Base-by-base conservation (phyloP, 2,888 invertebrate genomes). In the Thelaira solivaga region DNA sequence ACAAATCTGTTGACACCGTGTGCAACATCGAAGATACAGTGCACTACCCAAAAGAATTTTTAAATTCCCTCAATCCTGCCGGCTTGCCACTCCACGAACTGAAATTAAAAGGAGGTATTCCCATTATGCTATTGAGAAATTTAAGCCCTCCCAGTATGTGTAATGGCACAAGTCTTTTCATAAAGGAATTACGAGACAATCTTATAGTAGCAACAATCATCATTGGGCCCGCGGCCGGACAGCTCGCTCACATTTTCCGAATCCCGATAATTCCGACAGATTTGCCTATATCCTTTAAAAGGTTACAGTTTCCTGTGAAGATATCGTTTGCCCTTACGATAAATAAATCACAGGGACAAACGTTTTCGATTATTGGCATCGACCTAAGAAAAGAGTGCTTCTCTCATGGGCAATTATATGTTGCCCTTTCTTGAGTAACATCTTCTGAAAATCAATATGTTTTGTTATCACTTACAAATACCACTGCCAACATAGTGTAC, bases 51-150 rank as follows among this genome's bases (percentile, higher is more conserved):
- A 34, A 55, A 45, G 45, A 68, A 68, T 68, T 51, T 72, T 39
- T 62, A 72, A 64, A 64, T 72, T 51, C 51, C 13, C 29, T 39
- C 1, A 61, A 62, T 11, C 51, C 39, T 31, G 20, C 53, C 45
- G 62, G 53, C 18, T n/a, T 64, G 41, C 64, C 62, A 53, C 16
- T 49, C 10, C 51, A 71, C 16, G 51, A 71, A 16, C 31, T 61
- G 24, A 11, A 16, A 41, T 51, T 72, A 53, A 72, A 43, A 53
- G 22, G 34, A 18, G 72, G 62, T 24, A 53, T 18, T n/a, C 62
- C 53, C 10, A 62, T 62, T 29, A 41, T 29, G 72, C 62, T 72
- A 13, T 36, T 71, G 20, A 61, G 71, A 39, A 71, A 67, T 55
- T 29, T 55, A 67, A 41, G 41, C 41, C 41, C 41, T 8, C 4